phyloP scores from a whole-genome alignment of 1,140 invertebrate species.

The Copidosoma floridanum region DNA sequence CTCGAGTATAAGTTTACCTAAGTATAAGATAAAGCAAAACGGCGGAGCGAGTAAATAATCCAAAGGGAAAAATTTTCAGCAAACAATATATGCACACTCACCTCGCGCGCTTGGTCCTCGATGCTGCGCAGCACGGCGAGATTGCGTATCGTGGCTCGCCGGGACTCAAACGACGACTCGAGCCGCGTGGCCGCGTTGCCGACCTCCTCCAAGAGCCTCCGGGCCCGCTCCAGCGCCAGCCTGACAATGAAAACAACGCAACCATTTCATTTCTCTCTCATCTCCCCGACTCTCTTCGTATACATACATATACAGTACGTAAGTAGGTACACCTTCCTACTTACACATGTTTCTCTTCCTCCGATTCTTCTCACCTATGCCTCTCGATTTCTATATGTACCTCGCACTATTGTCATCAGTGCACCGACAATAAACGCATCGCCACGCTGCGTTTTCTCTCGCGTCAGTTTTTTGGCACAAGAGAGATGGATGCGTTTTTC shows the following conservation, averaged over 20 bases:
- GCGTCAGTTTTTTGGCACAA: too few species aligned
- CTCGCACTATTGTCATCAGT: too few species aligned
- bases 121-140: constrained; percentile 52
- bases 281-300: not conserved
- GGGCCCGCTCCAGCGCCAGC: constrained; percentile 48
- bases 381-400: too few species aligned
- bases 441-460: too few species aligned
- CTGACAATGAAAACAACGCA: constrained; percentile 28
- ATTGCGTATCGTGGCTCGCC: constrained; percentile 53
- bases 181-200: constrained; percentile 51
- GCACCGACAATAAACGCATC: too few species aligned
- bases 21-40: too few species aligned
- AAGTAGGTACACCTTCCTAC: too few species aligned
- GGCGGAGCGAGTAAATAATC: not conserved
- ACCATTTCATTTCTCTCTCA: not conserved
- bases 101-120: constrained; percentile 55
- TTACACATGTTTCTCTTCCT: too few species aligned
- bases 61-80: constrained; percentile 7
- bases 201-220: constrained; percentile 51
- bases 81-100: constrained; percentile 40
- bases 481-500: too few species aligned
- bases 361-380: too few species aligned
- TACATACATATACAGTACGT: not conserved
- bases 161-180: constrained; percentile 53
- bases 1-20: too few species aligned